Conservation (phyloP, 2,888 invertebrate genomes). For the Drosophila sordidula region DNA sequence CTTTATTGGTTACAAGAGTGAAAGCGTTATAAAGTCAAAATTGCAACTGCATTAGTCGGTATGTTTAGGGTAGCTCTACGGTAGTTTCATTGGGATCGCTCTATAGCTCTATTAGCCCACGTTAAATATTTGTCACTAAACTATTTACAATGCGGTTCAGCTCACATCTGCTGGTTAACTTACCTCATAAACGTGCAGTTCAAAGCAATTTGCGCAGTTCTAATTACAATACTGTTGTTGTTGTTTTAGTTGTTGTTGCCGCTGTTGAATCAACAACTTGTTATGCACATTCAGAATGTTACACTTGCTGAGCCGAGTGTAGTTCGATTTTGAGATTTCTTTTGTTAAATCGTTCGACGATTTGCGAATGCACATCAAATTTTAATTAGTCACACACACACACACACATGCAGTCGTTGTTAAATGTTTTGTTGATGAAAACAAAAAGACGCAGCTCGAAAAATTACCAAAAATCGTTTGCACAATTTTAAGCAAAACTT, state of each 20-base stretch:
- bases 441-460: slow-evolving; percentile 27
- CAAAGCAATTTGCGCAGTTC: slow-evolving; percentile 72
- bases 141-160: slow-evolving; percentile 30
- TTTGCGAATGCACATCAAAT: slow-evolving; percentile 63
- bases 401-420: slow-evolving; percentile 42
- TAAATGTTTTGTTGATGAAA: slow-evolving; percentile 27
- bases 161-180: slow-evolving; percentile 20
- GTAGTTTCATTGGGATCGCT: slow-evolving; percentile 17
- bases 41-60: slow-evolving; percentile 4
- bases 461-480: slow-evolving; percentile 67
- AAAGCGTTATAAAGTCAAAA: slow-evolving; percentile 35
- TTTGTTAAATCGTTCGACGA: slow-evolving; percentile 39
- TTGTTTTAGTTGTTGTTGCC: slow-evolving; percentile 23
- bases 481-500: slow-evolving; percentile 74
- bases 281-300: slow-evolving; percentile 13
- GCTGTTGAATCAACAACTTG: slow-evolving; percentile 30
- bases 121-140: slow-evolving; percentile 29
- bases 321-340: slow-evolving; percentile 26
- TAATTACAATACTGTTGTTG: slow-evolving; percentile 50
- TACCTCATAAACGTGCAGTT: slow-evolving; percentile 50
- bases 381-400: slow-evolving; percentile 59
- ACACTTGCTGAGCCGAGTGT: slow-evolving; percentile 39
- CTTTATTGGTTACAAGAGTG: slow-evolving; percentile 28
- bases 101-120: slow-evolving; percentile 5
- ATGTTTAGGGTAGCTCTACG: slow-evolving; percentile 50